These are phyloP conservation scores for Prunella himalayana DNA, from an alignment of 2,113 vertebrate genomes.

Conservation along the genomic window DNA sequence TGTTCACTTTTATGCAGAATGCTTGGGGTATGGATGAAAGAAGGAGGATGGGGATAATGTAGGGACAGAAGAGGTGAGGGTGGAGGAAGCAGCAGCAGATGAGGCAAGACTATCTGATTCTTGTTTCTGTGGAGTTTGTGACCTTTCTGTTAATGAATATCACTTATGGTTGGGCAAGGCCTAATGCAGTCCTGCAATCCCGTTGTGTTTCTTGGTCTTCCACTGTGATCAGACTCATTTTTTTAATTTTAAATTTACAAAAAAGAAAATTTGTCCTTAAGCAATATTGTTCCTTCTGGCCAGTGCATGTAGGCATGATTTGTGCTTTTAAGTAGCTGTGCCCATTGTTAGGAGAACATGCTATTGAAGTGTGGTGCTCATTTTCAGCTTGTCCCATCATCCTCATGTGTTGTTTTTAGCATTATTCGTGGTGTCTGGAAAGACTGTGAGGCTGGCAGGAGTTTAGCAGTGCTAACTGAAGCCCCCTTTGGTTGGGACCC, in stretches of 20 bases:
- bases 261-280: neutral
- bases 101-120: neutral
- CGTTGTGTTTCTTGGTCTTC: neutral
- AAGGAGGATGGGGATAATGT: neutral
- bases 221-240: neutral
- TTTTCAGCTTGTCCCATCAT: neutral
- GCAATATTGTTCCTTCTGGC: neutral
- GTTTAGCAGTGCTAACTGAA: neutral
- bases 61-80: neutral
- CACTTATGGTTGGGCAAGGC: neutral
- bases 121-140: neutral
- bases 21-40: neutral
- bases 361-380: neutral
- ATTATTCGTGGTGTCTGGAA: neutral
- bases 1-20: neutral
- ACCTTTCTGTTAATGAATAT: neutral
- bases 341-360: neutral
- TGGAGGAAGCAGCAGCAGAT: neutral
- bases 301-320: neutral
- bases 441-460: neutral
- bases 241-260: neutral
- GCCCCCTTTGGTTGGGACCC: neutral
- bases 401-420: neutral
- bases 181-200: neutral
- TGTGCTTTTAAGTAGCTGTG: neutral